A percentile compares a stretch with the other conserved stretches of the same genome.
These are phyloP conservation scores for Percopsis transmontana DNA, from an alignment of 2,113 vertebrate genomes.

Conservation along the genomic window DNA sequence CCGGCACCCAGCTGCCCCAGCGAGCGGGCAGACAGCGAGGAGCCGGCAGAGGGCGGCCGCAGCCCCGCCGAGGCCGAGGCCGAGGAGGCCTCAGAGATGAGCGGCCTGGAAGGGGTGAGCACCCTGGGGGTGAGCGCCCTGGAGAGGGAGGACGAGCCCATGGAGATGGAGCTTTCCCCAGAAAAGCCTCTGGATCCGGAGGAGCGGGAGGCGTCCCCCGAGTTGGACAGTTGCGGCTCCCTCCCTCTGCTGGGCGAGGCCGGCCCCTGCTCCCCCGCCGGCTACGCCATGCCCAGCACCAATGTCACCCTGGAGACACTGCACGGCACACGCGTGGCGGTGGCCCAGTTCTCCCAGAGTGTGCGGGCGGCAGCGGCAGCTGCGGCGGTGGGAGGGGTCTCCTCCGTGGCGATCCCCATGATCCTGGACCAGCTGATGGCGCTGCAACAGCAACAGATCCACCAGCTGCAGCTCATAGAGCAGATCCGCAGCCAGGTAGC, in stretches of 20 bases:
- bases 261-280: constrained; percentile 78
- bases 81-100: constrained; percentile 80
- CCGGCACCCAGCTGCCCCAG: constrained; percentile 88
- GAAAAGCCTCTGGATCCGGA: constrained; percentile 81
- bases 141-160: constrained; percentile 89
- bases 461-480: constrained; percentile 97
- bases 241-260: constrained; percentile 84
- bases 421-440: constrained; percentile 98
- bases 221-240: constrained; percentile 71
- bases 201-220: constrained; percentile 79
- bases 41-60: constrained; percentile 82
- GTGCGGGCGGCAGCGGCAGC: constrained; percentile 73
- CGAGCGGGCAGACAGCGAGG: constrained; percentile 89
- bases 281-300: constrained; percentile 93
- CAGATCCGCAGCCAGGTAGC: constrained; percentile 97
- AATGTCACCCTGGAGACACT: constrained; percentile 97
- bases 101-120: constrained; percentile 73
- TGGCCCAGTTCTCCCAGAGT: constrained; percentile 95
- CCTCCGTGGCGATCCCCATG: constrained; percentile 91
- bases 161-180: constrained; percentile 87
- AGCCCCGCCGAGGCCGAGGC: constrained; percentile 74
- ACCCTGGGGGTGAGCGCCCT: constrained; percentile 57
- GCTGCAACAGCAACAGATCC: constrained; percentile 96
- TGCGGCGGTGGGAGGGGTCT: constrained; percentile 74
- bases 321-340: constrained; percentile 95